Evolutionary conservation across 2,113 vertebrate genomes (phyloP).

Genomic region (Piaya cayana): DNA sequence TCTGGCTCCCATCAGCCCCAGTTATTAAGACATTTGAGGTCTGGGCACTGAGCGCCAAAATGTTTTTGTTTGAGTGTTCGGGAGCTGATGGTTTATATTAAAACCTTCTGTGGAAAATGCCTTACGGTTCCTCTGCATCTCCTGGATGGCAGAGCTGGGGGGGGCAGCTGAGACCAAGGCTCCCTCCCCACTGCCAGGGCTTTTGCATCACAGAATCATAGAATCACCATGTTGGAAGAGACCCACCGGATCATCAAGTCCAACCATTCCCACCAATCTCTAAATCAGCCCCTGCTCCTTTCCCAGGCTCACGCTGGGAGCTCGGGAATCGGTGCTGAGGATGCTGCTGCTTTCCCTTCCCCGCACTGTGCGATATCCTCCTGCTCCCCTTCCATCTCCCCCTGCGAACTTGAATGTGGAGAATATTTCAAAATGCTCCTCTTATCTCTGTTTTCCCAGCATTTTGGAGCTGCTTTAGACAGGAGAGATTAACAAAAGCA

Average conservation of each 20-base stretch:
- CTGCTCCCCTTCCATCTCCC: neutral
- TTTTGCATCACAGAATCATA: too few species aligned
- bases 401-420: neutral
- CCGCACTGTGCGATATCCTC: neutral
- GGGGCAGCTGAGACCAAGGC: neutral
- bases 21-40: neutral
- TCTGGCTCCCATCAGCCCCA: neutral
- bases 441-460: constrained; percentile 51
- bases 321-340: neutral
- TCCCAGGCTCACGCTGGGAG: neutral
- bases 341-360: neutral
- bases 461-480: neutral
- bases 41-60: fast-evolving
- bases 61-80: neutral
- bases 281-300: neutral
- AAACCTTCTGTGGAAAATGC: neutral
- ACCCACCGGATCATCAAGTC: too few species aligned
- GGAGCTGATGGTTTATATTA: neutral
- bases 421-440: neutral
- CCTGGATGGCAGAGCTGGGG: neutral
- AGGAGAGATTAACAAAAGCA: constrained; percentile 19
- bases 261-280: too few species aligned
- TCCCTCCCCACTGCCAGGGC: neutral
- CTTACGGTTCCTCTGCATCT: neutral
- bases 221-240: too few species aligned